Conservation (phyloP, 2,113 vertebrate species). For the Ictalurus furcatus region DNA sequence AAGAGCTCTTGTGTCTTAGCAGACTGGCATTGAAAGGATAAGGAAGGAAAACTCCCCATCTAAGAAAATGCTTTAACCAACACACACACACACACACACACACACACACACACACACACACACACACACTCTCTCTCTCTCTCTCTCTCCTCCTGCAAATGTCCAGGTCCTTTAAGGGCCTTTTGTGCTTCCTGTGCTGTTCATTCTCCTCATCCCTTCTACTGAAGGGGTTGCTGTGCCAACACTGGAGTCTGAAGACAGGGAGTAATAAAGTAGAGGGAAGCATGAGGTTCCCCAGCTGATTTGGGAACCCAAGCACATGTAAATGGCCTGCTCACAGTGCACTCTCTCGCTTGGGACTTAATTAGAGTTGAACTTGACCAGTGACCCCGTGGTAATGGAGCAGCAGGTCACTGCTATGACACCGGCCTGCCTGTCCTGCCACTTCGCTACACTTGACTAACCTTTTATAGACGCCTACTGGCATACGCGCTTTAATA, state of each 20-base stretch:
- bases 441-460: conserved; percentile 19
- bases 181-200: conserved; percentile 33
- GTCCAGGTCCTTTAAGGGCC: conserved; percentile 13
- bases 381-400: conserved; percentile 43
- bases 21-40: conserved; percentile 31
- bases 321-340: conserved; percentile 48
- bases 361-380: conserved; percentile 48
- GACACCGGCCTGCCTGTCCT: conserved; percentile 22
- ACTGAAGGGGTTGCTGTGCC: conserved; percentile 32
- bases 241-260: conserved; percentile 18
- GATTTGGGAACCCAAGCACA: conserved; percentile 30
- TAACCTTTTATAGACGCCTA: not conserved
- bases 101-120: not conserved
- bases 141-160: not conserved
- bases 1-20: conserved; percentile 30
- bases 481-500: not conserved
- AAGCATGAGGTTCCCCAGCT: not conserved
- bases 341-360: conserved; percentile 12
- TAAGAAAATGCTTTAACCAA: not conserved
- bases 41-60: not conserved
- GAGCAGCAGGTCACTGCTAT: conserved; percentile 33
- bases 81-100: conserved; percentile 18
- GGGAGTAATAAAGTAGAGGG: not conserved
- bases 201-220: conserved; percentile 8
- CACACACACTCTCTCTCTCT: not conserved